A percentile compares a stretch with the other conserved stretches of the same genome.
phyloP scores from a whole-genome alignment of 2,888 invertebrate genomes.

The Diarsia mendica region DNA sequence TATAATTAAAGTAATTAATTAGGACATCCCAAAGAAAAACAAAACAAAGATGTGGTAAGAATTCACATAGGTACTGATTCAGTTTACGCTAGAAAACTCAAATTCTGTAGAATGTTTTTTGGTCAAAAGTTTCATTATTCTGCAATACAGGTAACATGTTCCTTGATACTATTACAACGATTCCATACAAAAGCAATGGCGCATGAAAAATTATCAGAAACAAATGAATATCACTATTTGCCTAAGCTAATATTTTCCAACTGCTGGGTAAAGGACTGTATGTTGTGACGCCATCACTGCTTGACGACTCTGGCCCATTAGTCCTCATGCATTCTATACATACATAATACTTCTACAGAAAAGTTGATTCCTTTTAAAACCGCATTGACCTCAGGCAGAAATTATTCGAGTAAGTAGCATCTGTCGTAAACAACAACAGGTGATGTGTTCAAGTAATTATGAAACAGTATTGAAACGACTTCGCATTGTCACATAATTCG shows the following conservation, averaged over 20 bases:
- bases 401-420: slow-evolving; percentile 69
- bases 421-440: slow-evolving; percentile 75
- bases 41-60: background rate
- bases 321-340: no score
- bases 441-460: slow-evolving; percentile 46
- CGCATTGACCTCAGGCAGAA: slow-evolving; percentile 66
- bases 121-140: background rate
- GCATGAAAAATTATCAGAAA: background rate
- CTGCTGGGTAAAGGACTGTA: background rate
- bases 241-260: background rate
- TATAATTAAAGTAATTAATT: background rate
- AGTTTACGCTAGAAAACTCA: background rate
- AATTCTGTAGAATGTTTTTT: background rate
- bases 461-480: slow-evolving; percentile 15
- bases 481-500: slow-evolving; percentile 19
- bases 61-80: background rate
- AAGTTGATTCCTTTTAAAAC: slow-evolving; percentile 28
- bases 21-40: background rate
- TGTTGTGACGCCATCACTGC: no score
- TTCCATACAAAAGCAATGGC: background rate
- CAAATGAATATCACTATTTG: background rate
- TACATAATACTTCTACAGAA: no score
- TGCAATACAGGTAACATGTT: background rate
- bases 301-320: no score
- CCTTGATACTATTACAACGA: background rate